Evolutionary conservation across 2,113 vertebrate species (phyloP), one percentile per base, ranked within the genome.

Genomic region (Phycodurus eques): DNA sequence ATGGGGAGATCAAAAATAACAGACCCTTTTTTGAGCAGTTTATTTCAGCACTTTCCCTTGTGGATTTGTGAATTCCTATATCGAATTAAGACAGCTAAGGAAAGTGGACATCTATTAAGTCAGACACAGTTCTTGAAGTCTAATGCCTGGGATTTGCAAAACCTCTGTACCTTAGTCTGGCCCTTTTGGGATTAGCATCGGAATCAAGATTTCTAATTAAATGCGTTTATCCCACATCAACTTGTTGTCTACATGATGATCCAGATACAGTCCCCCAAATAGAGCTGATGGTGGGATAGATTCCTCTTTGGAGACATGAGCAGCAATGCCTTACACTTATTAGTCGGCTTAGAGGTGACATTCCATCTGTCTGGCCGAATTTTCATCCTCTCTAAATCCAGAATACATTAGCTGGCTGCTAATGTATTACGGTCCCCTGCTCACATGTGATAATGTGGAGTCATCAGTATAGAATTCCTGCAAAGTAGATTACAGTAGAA

Each of bases 401-500:
- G 4, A 59, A 59, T 59, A 59, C 56, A 59, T 59, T 59, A 59
- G 22, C 56, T 22, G 56, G 11, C 56, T 31, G 2, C 22, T 13
- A 59, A 59, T 59, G 56, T 59, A 59, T 59, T 59, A 59, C 56
- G 12, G 10, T 59, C 56, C 27, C 56, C 11, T 31, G 56, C 56
- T 59, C 56, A 27, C 9, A 27, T 59, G 56, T 31, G n/a, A 59
- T 59, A 59, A 59, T 59, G 56, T 59, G 22, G 56, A 59, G 56
- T 59, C 56, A 59, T 59, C 56, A 59, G 1, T 59, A 59, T 59
- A 13, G 56, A 59, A 59, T 59, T 59, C 56, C 59, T 35, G 59
- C 31, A 61, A 35, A 61, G 59, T 17, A 19, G 31, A 35, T 35
- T 35, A 35, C 31, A 61, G 31, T 61, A 17, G 59, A 61, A 15